These are phyloP conservation scores for Phylloscopus collybita DNA, from an alignment of 2,797 vertebrate species.

Conservation along the genomic window DNA sequence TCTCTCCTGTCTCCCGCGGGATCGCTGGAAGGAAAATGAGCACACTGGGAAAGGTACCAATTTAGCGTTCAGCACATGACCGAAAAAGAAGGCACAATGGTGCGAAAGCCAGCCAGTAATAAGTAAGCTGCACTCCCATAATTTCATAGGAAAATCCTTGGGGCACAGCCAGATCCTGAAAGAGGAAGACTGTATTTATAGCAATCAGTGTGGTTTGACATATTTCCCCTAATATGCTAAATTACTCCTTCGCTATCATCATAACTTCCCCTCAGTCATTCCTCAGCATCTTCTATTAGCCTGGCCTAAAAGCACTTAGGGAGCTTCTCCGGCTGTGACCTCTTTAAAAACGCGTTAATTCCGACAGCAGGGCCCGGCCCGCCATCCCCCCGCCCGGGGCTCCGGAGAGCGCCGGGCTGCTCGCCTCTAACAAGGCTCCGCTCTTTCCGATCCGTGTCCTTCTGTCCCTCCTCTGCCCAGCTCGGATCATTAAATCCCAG, in stretches of 20 bases:
- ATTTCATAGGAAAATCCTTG: conserved; percentile 68
- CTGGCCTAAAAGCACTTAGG: conserved; percentile 36
- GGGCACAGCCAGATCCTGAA: conserved; percentile 65
- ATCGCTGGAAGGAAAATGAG: conserved; percentile 22
- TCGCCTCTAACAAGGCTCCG: background rate
- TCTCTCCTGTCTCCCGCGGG: conserved; percentile 4
- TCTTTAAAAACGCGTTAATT: background rate
- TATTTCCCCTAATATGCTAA: conserved; percentile 71
- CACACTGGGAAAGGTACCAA: conserved; percentile 39
- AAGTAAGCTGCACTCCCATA: conserved; percentile 43
- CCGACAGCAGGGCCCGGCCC: background rate
- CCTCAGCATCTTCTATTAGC: conserved; percentile 48
- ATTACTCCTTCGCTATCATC: conserved; percentile 65
- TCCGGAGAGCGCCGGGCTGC: background rate
- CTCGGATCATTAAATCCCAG: fast-evolving
- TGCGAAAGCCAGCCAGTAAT: conserved; percentile 50
- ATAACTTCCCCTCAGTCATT: conserved; percentile 61
- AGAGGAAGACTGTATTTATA: conserved; percentile 67
- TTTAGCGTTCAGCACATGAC: background rate
- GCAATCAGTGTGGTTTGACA: conserved; percentile 72
- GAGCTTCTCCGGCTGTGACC: conserved; percentile 36
- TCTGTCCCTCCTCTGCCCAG: background rate
- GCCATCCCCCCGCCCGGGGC: background rate
- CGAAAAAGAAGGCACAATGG: conserved; percentile 2
- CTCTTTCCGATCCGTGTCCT: background rate